phyloP scores from a whole-genome alignment of 2,113 vertebrate species.

The Speoplatyrhinus poulsoni region DNA sequence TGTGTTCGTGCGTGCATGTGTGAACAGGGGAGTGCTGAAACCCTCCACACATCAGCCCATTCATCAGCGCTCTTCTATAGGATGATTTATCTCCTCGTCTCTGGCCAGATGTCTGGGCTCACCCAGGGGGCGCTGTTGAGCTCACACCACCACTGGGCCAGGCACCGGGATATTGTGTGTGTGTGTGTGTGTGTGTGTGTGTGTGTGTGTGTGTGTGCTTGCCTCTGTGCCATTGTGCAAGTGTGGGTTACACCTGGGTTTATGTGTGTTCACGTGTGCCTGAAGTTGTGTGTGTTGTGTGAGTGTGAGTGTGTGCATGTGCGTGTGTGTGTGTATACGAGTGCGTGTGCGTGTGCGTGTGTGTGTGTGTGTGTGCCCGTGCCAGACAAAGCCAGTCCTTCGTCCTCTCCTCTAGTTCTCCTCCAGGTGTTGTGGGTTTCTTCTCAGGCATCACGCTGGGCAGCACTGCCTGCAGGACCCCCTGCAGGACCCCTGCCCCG shows the following conservation, averaged over 20 bases:
- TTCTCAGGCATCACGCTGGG: constrained; percentile 27
- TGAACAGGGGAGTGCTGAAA: constrained; percentile 34
- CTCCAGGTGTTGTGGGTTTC: not conserved
- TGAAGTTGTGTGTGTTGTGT: not conserved
- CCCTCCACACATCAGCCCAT: constrained; percentile 55
- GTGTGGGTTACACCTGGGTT: too few species aligned
- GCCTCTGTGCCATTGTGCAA: not conserved
- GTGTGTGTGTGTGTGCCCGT: not conserved
- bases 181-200: constrained; percentile 17
- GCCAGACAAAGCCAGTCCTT: not conserved
- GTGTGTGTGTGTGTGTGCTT: not conserved
- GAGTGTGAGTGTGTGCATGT: not conserved
- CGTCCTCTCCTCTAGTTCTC: constrained; percentile 2
- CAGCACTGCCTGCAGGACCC: constrained; percentile 12
- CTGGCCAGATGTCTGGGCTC: constrained; percentile 65
- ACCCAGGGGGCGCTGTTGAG: constrained; percentile 66
- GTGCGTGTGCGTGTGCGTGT: not conserved
- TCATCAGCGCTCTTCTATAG: constrained; percentile 71
- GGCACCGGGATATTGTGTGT: not conserved
- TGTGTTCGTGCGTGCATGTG: constrained; percentile 38
- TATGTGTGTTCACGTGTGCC: constrained; percentile 7
- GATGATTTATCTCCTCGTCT: constrained; percentile 75
- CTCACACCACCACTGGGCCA: constrained; percentile 9
- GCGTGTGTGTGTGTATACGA: not conserved
- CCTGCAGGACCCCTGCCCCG: constrained; percentile 18